Evolutionary conservation across 2,113 vertebrate species (phyloP).

Genomic region (Paracanthobrama guichenoti): DNA sequence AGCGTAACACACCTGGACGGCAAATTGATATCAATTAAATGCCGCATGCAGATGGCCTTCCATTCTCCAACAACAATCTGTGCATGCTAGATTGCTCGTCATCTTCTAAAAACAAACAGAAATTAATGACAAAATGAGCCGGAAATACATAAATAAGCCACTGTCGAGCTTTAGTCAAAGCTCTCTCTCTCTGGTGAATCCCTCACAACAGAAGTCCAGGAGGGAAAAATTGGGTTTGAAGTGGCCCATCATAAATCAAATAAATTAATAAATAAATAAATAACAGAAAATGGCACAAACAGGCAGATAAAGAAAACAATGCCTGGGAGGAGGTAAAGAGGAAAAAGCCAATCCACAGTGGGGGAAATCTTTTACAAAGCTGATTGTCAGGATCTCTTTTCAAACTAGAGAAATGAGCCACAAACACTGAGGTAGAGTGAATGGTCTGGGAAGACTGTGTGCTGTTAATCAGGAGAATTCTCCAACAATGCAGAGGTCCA

Average conservation of each 20-base stretch:
- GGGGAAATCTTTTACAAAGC: constrained; percentile 74
- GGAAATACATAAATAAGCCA: constrained; percentile 43
- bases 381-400: constrained; percentile 77
- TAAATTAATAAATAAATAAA: constrained; percentile 37
- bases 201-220: constrained; percentile 32
- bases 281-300: constrained; percentile 26
- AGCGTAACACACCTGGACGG: constrained; percentile 55
- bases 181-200: constrained; percentile 27
- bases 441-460: neutral
- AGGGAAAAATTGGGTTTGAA: constrained; percentile 25
- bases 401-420: constrained; percentile 69
- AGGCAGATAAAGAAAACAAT: constrained; percentile 43
- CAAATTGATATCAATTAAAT: constrained; percentile 62
- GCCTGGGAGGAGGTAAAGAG: constrained; percentile 6
- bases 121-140: constrained; percentile 46
- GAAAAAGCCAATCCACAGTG: constrained; percentile 63
- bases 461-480: neutral
- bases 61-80: constrained; percentile 51
- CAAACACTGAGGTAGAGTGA: neutral
- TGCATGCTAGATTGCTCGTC: constrained; percentile 33
- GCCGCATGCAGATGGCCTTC: constrained; percentile 36
- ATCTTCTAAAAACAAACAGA: constrained; percentile 49
- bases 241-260: constrained; percentile 39
- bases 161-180: neutral
- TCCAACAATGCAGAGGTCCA: neutral